Conservation (phyloP, 2,888 invertebrate species). For the Agrotis segetum region DNA sequence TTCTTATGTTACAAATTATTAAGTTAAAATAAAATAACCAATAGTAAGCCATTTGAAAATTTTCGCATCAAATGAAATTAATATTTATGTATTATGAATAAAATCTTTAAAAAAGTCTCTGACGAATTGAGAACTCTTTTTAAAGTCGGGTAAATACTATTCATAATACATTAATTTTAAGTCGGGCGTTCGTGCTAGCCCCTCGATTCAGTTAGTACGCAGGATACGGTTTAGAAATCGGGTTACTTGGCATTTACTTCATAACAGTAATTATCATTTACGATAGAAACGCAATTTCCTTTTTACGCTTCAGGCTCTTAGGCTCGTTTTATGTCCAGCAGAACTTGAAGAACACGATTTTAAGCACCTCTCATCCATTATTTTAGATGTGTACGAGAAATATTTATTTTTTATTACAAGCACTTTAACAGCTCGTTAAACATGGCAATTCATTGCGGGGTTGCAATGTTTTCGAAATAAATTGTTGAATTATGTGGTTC, state of each 20-base stretch:
- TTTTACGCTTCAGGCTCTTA: constrained; percentile 64
- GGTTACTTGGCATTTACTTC: constrained; percentile 68
- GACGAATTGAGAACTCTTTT: no score
- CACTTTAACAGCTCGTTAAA: constrained; percentile 27
- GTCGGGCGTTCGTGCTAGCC: background rate
- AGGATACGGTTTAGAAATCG: constrained; percentile 73
- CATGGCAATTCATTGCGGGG: constrained; percentile 6
- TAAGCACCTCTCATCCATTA: constrained; percentile 49
- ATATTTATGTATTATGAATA: no score
- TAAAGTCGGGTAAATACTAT: no score
- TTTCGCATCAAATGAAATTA: no score
- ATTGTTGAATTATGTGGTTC: background rate
- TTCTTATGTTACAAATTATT: no score
- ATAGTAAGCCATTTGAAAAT: no score
- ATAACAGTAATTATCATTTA: constrained; percentile 76
- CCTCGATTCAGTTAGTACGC: constrained; percentile 32
- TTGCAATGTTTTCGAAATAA: constrained; percentile 28
- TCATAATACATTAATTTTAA: background rate
- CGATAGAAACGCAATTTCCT: constrained; percentile 78
- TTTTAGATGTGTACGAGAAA: constrained; percentile 33
- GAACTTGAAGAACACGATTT: constrained; percentile 60
- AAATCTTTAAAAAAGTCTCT: no score
- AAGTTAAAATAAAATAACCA: no score
- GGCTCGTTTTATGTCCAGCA: constrained; percentile 60
- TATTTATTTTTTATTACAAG: constrained; percentile 26